Conservation (phyloP, 35 echinoderm and acorn worm genomes). For the Holothuria glaberrima region DNA sequence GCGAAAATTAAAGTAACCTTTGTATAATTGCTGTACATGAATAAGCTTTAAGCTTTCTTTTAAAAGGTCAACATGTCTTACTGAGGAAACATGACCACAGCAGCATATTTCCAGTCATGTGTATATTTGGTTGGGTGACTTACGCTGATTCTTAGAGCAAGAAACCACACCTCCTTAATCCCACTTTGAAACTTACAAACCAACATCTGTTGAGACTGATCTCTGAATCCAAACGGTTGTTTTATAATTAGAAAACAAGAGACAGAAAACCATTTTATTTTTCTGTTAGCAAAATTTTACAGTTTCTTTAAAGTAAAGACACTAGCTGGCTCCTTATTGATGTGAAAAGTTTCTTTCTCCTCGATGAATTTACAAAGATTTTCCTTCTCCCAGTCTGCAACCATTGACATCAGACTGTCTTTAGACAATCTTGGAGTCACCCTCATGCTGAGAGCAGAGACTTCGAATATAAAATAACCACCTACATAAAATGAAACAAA, state of each 20-base stretch:
- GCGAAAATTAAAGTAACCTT: no score
- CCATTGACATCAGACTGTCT: neutral
- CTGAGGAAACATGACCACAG: no score
- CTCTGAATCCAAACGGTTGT: no score
- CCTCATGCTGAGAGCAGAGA: slow-evolving; percentile 21
- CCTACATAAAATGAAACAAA: no score
- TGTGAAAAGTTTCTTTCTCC: slow-evolving; percentile 28
- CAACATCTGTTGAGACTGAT: no score
- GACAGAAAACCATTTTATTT: neutral
- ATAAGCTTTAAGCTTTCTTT: no score
- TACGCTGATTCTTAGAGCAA: no score
- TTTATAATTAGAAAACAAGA: no score
- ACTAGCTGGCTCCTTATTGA: slow-evolving; percentile 41
- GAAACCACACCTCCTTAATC: no score
- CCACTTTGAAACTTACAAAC: neutral
- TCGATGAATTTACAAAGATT: neutral
- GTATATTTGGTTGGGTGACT: neutral
- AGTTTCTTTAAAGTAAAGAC: slow-evolving; percentile 18
- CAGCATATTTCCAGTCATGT: no score
- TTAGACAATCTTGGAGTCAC: neutral
- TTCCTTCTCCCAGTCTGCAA: slow-evolving; percentile 1
- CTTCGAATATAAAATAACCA: slow-evolving; percentile 3
- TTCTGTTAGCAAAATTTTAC: neutral
- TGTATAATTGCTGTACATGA: no score
- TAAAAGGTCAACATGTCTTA: no score